Percentiles rank a stretch among this genome's conserved stretches.
phyloP scores from a whole-genome alignment of 2,888 invertebrate species.

The Erebia palarica region DNA sequence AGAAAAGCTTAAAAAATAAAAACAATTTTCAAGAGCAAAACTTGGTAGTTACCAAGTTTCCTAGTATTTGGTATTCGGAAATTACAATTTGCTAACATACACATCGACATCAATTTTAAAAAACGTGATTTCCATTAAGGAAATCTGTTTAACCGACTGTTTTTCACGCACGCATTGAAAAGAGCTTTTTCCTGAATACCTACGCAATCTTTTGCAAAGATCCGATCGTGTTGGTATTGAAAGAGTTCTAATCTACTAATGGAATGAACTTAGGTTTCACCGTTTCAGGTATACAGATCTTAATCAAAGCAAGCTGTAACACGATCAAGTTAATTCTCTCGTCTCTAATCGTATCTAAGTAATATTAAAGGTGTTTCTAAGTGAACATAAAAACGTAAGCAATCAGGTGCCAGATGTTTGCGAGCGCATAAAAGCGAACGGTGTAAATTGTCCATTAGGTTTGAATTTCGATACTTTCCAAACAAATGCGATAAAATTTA shows the following conservation, averaged over 20 bases:
- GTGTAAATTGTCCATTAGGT: slow-evolving; percentile 76
- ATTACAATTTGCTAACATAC: neutral
- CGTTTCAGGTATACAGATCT: slow-evolving; percentile 52
- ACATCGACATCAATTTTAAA: slow-evolving; percentile 12
- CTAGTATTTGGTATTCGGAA: too few species aligned
- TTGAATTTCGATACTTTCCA: slow-evolving; percentile 72
- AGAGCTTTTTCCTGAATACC: slow-evolving; percentile 28
- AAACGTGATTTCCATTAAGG: slow-evolving; percentile 25
- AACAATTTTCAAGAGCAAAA: too few species aligned
- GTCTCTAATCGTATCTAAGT: slow-evolving; percentile 21
- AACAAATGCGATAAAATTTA: slow-evolving; percentile 43
- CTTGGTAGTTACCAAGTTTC: too few species aligned
- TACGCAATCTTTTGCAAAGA: slow-evolving; percentile 26
- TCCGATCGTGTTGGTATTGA: slow-evolving; percentile 35
- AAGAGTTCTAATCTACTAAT: slow-evolving; percentile 69
- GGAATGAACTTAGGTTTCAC: slow-evolving; percentile 56
- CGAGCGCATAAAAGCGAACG: slow-evolving; percentile 70
- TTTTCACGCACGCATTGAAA: slow-evolving; percentile 27
- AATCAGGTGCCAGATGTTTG: slow-evolving; percentile 77
- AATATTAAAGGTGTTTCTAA: slow-evolving; percentile 57
- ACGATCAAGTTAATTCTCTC: slow-evolving; percentile 22
- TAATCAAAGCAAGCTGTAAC: slow-evolving; percentile 49
- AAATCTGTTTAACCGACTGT: slow-evolving; percentile 22
- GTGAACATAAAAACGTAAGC: slow-evolving; percentile 77
- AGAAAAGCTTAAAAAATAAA: too few species aligned